Percentiles rank a stretch among this genome's conserved stretches.
These are phyloP conservation scores for Theodoxus fluviatilis DNA, from an alignment of 2,888 invertebrate species.

Conservation along the genomic window DNA sequence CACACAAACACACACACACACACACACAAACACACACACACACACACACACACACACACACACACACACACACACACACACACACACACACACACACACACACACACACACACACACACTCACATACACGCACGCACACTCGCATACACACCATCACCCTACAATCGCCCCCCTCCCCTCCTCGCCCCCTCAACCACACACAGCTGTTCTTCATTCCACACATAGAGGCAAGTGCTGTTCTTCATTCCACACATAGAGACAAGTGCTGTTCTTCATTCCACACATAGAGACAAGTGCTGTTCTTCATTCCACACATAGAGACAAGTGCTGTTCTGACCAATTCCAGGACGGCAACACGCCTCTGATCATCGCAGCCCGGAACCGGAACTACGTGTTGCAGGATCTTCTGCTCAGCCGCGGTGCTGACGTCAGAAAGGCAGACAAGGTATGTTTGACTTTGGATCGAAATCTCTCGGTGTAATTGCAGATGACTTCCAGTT, in stretches of 20 bases:
- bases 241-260: too few species aligned
- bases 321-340: too few species aligned
- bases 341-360: conserved; percentile 35
- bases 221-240: too few species aligned
- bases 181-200: too few species aligned
- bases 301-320: too few species aligned
- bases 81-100: conserved; percentile 12
- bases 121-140: background rate
- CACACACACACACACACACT: background rate
- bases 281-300: too few species aligned
- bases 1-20: conserved; percentile 18
- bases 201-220: too few species aligned
- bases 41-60: conserved; percentile 15
- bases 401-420: conserved; percentile 34
- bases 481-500: too few species aligned
- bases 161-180: background rate
- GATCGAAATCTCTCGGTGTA: too few species aligned
- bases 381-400: conserved; percentile 36
- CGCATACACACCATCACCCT: background rate
- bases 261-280: too few species aligned
- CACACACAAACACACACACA: conserved; percentile 19
- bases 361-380: conserved; percentile 33
- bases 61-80: conserved; percentile 10
- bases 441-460: conserved; percentile 34
- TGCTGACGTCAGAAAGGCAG: conserved; percentile 32